These are phyloP conservation scores for Eupeodes luniger DNA, from an alignment of 2,888 invertebrate genomes.

Conservation along the genomic window DNA sequence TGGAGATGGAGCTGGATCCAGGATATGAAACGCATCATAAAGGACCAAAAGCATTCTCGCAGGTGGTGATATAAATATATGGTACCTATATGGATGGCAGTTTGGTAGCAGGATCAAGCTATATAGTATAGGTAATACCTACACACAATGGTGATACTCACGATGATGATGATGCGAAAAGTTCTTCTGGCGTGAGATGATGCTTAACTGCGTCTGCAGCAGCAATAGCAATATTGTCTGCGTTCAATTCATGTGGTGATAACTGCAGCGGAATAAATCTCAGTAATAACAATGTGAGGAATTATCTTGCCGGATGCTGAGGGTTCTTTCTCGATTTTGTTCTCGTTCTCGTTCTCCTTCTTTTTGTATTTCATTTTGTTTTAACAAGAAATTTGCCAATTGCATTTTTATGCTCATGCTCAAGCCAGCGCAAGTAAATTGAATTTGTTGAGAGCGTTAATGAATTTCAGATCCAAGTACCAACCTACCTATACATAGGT, in stretches of 20 bases:
- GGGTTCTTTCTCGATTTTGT: not conserved
- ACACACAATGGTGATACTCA: no score
- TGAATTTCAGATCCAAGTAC: conserved; percentile 35
- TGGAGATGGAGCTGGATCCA: no score
- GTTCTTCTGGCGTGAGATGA: conserved; percentile 49
- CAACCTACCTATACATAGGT: no score
- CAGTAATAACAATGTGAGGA: conserved; percentile 73
- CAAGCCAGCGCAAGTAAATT: conserved; percentile 53
- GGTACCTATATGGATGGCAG: not conserved
- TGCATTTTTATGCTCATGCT: conserved; percentile 65
- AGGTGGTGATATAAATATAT: conserved; percentile 55
- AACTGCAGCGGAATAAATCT: conserved; percentile 73
- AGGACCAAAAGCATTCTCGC: conserved; percentile 40
- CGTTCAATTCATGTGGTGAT: conserved; percentile 55
- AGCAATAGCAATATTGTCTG: conserved; percentile 39
- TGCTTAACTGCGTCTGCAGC: conserved; percentile 62
- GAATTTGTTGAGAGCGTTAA: conserved; percentile 52
- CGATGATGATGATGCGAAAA: conserved; percentile 26
- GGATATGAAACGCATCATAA: conserved; percentile 33
- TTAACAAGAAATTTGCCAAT: conserved; percentile 67
- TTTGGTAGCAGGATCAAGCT: conserved; percentile 3
- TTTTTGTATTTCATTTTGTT: conserved; percentile 46
- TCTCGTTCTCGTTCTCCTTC: not conserved
- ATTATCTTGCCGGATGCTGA: conserved; percentile 62
- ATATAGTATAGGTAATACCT: not conserved